Evolutionary conservation across 2,113 vertebrate species (phyloP).

Genomic region (Bubo blakistoni): DNA sequence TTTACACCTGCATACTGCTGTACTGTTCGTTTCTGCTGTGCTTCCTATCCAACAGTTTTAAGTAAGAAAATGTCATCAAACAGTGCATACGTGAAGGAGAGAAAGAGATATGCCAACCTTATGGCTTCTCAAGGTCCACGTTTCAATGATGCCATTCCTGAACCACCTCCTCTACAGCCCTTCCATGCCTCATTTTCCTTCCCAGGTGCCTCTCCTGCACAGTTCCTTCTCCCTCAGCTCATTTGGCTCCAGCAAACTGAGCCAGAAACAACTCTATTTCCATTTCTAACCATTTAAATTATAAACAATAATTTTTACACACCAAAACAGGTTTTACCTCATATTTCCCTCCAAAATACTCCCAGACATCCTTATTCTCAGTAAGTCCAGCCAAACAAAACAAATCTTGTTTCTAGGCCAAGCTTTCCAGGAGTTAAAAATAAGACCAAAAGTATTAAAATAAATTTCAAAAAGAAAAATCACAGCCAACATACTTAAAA

Average conservation of each 20-base stretch:
- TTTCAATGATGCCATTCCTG: not conserved
- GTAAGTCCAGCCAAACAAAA: conserved; percentile 25
- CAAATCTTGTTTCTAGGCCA: not conserved
- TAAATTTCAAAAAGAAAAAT: not conserved
- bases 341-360: conserved; percentile 17
- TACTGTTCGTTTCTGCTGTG: not conserved
- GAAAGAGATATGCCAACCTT: not conserved
- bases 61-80: not conserved
- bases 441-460: not conserved
- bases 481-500: not conserved
- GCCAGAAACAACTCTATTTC: conserved; percentile 22
- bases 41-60: not conserved
- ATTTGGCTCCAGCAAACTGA: not conserved
- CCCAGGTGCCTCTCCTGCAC: not conserved
- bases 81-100: not conserved
- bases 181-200: not conserved
- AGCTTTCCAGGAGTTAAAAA: conserved; percentile 15
- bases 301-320: not conserved
- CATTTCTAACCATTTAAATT: conserved; percentile 18
- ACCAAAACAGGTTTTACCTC: conserved; percentile 8
- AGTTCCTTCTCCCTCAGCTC: not conserved
- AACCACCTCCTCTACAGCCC: not conserved
- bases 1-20: not conserved
- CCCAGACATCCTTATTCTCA: conserved; percentile 1
- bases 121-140: not conserved